Percentiles rank a stretch among this genome's conserved stretches.
Evolutionary conservation across 2,797 vertebrate species (phyloP).

Genomic region (Myotis vivesi): DNA sequence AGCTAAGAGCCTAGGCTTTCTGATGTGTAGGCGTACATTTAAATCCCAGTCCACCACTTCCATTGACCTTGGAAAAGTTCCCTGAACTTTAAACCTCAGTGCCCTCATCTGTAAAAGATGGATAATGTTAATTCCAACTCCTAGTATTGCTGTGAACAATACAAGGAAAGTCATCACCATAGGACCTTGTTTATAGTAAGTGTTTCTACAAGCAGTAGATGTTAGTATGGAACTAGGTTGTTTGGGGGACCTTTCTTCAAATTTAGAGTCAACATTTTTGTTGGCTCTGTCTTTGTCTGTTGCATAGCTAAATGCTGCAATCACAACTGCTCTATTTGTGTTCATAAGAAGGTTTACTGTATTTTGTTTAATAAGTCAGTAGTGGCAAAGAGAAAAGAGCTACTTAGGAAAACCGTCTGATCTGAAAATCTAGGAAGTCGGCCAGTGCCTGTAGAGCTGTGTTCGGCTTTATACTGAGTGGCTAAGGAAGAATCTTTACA

Average conservation of each 20-base stretch:
- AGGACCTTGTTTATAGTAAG: background rate
- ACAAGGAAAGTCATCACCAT: background rate
- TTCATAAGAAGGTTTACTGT: background rate
- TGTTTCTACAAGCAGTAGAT: background rate
- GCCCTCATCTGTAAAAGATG: background rate
- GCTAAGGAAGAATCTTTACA: slow-evolving; percentile 23
- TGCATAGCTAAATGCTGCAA: background rate
- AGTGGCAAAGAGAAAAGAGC: background rate
- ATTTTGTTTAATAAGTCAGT: slow-evolving; percentile 13
- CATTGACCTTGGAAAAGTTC: background rate
- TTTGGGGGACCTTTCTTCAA: background rate
- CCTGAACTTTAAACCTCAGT: background rate
- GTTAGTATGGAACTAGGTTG: background rate
- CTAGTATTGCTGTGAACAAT: background rate
- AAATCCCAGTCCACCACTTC: background rate
- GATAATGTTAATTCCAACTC: background rate
- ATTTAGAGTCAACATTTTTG: background rate
- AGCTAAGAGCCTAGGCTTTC: background rate
- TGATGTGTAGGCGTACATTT: background rate
- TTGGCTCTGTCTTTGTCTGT: background rate
- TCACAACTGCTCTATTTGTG: background rate
- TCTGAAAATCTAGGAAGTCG: background rate
- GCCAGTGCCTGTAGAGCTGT: background rate
- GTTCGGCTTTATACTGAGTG: background rate
- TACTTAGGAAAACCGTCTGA: background rate